Base-by-base conservation (phyloP, 2,888 invertebrate species). In the Eueremaeus valkanovi region DNA sequence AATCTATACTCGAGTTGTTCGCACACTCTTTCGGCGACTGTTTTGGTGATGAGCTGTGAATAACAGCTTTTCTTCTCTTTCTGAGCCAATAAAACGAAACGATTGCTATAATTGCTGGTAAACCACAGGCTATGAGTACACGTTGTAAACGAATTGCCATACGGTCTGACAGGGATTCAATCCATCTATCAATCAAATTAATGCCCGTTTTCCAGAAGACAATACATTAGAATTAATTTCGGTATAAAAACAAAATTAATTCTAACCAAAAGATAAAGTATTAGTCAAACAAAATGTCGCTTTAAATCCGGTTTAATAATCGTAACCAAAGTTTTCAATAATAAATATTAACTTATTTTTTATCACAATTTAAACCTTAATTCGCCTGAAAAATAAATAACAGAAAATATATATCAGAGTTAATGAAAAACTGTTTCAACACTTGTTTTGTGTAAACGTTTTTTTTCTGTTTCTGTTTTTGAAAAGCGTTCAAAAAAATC, bases 71-170 rank as follows among this genome's bases (percentile, higher is more conserved):
- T 36, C 63, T 63, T 63, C 63, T 16, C 36, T 33, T 63, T 33
- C 36, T 24, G 36, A 63, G 63, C 63, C 63, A 63, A 63, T 63
- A 63, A 63, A 63, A 18, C 21, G 63, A 63, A 63, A 63, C 63
- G 11, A 63, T 63, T 18, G 63, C 63, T 63, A 63, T n/a, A n/a
- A 63, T 63, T 63, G 63, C 21, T 18, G 63, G 63, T 16, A 63
- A 63, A 63, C 63, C 63, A 63, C 63, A 63, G 27, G 63, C 63
- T 63, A 63, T 63, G 31, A 63, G 63, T 63, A 63, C 63, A 33
- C 63, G 63, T 18, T 63, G 63, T 63, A 63, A 63, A 36, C 63
- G 63, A 33, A 63, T 63, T 63, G 63, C 63, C 63, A 63, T 63
- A 63, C 63, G 63, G 27, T 63, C 63, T 55, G 55, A 55, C 55